Evolutionary conservation across 1,140 invertebrate species (phyloP), one percentile per base, ranked within the genome.

Genomic region (Zaprionus ornatus): DNA sequence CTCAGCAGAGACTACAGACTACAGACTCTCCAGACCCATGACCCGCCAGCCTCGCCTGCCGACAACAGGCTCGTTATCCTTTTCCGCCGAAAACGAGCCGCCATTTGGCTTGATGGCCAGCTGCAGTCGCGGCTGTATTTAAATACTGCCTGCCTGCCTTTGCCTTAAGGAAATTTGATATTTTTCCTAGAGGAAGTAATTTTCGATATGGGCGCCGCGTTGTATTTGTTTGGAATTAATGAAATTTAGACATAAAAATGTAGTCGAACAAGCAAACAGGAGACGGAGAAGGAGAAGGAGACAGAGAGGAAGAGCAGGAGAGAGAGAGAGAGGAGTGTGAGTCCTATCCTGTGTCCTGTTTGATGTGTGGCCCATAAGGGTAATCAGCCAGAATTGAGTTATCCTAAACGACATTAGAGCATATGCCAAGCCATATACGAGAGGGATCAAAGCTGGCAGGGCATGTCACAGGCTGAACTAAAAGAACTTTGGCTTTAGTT

Each of bases 201-300:
- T 88, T 76, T 76, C 48, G 57, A 79, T 85, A 85, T 85, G 82
- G 82, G 78, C 82, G 82, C 74, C 82, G 35, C 17, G 19, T 70
- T 42, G 67, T 80, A 65, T 87, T 90, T 88, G 85, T 88, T 88
- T 90, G 84, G 78, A 84, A 90, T 81, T 88, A 88, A 88, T 88
- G 85, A 88, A 88, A 88, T 88, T 88, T 90, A 90, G 85, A 88
- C 84, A 90, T 88, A 68, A 81, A 88, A 80, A 74, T 74, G 64
- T 73, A 67, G 61, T 62, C 61, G 65, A 65, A 74, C 74, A 84
- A 77, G 72, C 50, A 82, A 83, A 80, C 71, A 68, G 66, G 66
- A 9, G 29, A 1, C 1, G 9, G 29, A 10, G 29, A 3, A 9
- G 9, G 29, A 32, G 29, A 25, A 25, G 35, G 68, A n/a, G 32